These are phyloP conservation scores for Parazoanthus darwini DNA, from an alignment of 92 coral and sea anemone species.

Conservation along the genomic window DNA sequence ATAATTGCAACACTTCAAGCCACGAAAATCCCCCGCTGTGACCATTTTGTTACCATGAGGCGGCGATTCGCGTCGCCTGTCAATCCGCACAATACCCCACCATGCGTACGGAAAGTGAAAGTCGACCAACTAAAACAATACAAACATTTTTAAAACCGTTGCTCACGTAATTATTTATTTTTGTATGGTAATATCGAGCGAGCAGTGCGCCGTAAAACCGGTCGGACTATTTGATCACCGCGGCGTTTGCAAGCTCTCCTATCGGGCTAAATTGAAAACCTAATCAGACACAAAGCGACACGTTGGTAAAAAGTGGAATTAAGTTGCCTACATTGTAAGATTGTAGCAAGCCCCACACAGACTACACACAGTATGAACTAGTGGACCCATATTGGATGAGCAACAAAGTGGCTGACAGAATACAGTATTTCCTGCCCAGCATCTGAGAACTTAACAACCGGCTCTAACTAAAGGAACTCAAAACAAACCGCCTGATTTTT, in stretches of 20 bases:
- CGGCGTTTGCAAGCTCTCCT: conserved; percentile 24
- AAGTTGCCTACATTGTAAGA: neutral
- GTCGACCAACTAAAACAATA: neutral
- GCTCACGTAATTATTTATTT: neutral
- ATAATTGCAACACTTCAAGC: neutral
- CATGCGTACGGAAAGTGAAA: neutral
- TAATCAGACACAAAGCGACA: conserved; percentile 15
- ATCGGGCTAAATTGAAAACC: conserved; percentile 2
- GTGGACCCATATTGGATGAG: neutral
- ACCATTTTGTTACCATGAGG: conserved; percentile 3
- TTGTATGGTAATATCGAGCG: neutral
- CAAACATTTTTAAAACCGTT: neutral
- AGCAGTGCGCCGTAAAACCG: neutral
- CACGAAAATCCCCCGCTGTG: neutral
- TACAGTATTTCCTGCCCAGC: neutral
- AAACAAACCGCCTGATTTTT: neutral
- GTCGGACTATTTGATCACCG: conserved; percentile 5
- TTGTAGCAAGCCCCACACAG: neutral
- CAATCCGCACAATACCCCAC: neutral
- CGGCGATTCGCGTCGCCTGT: conserved; percentile 21
- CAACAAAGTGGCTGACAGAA: neutral
- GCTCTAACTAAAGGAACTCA: neutral
- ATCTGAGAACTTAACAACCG: neutral
- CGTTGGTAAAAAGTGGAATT: neutral
- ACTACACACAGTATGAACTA: neutral